Evolutionary conservation across 2,888 invertebrate species (phyloP).

Genomic region (Deilephila elpenor): DNA sequence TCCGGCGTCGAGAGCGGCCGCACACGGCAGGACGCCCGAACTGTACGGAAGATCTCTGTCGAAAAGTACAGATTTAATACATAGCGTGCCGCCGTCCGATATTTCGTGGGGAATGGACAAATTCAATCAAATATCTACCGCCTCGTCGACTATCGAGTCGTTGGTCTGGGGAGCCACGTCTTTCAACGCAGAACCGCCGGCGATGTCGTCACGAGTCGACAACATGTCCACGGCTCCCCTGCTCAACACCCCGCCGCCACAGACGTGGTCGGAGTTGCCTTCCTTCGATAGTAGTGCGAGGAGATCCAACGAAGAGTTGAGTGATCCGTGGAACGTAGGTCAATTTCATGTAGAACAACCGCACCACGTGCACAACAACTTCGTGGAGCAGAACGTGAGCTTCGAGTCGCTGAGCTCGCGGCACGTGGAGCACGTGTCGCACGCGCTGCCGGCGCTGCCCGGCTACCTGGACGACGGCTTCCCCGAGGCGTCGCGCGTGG

Average conservation of each 20-base stretch:
- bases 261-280: slow-evolving; percentile 66
- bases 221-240: slow-evolving; percentile 53
- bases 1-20: slow-evolving; percentile 53
- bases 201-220: slow-evolving; percentile 54
- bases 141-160: slow-evolving; percentile 65
- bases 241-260: slow-evolving; percentile 70
- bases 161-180: slow-evolving; percentile 68
- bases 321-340: slow-evolving; percentile 74
- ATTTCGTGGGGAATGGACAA: slow-evolving; percentile 70
- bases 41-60: slow-evolving; percentile 61
- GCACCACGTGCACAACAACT: slow-evolving; percentile 68
- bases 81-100: slow-evolving; percentile 59
- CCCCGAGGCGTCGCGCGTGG: slow-evolving; percentile 72
- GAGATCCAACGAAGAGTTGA: slow-evolving; percentile 57
- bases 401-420: slow-evolving; percentile 71
- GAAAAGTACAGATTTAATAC: slow-evolving; percentile 64
- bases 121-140: slow-evolving; percentile 58
- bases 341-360: slow-evolving; percentile 77
- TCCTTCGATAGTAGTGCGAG: slow-evolving; percentile 64
- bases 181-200: slow-evolving; percentile 53
- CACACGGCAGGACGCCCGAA: slow-evolving; percentile 60
- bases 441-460: slow-evolving; percentile 63
- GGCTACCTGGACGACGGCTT: slow-evolving; percentile 72
- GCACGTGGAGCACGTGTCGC: slow-evolving; percentile 58
- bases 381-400: slow-evolving; percentile 71